Conservation (phyloP, 2,888 invertebrate species). For the Nemurella pictetii region DNA sequence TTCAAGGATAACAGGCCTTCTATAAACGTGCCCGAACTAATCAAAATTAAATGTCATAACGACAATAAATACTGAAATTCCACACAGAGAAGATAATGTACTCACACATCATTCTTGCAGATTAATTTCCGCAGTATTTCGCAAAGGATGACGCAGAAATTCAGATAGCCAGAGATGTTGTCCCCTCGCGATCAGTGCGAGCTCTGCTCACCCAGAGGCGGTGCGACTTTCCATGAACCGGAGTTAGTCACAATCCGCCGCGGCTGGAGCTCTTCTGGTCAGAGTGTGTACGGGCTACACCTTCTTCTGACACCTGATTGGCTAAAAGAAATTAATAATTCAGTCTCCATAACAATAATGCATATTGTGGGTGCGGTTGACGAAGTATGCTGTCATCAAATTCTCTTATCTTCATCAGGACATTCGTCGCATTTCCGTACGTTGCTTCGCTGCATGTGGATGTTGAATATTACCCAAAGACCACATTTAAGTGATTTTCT, state of each 20-base stretch:
- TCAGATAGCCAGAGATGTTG: not conserved
- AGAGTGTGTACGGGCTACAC: not conserved
- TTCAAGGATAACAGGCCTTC: not conserved
- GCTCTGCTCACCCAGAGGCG: not conserved
- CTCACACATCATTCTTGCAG: not conserved
- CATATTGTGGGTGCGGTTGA: not conserved
- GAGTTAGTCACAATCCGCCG: not conserved
- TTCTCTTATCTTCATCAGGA: not conserved
- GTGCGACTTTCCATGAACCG: not conserved
- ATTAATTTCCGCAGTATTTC: not conserved
- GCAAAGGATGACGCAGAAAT: not conserved
- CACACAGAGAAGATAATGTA: not conserved
- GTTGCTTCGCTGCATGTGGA: not conserved
- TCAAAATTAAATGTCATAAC: not conserved
- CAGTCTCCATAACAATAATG: not conserved
- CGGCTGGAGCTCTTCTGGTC: too few relatives aligned
- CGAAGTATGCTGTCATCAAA: not conserved
- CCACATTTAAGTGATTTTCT: too few relatives aligned
- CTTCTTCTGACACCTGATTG: not conserved
- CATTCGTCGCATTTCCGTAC: not conserved
- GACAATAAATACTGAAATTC: not conserved
- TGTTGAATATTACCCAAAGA: too few relatives aligned
- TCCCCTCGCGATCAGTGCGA: not conserved
- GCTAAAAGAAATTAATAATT: not conserved
- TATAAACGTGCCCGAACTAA: not conserved